These are phyloP conservation scores for Ophion ellenae DNA, from an alignment of 2,888 invertebrate species.

Conservation along the genomic window DNA sequence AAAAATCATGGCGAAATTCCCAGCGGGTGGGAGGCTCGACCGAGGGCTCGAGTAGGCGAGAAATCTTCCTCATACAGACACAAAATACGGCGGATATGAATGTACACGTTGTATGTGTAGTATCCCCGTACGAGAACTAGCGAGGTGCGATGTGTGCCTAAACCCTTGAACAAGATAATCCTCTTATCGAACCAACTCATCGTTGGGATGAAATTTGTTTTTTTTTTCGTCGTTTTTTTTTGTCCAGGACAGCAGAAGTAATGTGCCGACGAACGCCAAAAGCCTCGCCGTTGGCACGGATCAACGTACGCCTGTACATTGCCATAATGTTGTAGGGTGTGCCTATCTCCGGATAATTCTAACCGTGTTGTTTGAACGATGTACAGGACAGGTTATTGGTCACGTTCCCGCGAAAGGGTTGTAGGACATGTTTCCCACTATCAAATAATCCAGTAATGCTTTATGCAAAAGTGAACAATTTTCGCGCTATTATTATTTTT, in stretches of 20 bases:
- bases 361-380: constrained; percentile 10
- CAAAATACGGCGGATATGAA: not conserved
- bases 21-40: too few species aligned
- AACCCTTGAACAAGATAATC: constrained; percentile 31
- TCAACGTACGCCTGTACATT: too few species aligned
- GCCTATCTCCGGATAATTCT: constrained; percentile 13
- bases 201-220: constrained; percentile 15
- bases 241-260: not conserved
- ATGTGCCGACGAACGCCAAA: not conserved
- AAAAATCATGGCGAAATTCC: too few species aligned
- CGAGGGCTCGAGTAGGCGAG: too few species aligned
- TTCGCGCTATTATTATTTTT: too few species aligned
- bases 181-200: constrained; percentile 36
- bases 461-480: too few species aligned
- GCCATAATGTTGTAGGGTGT: not conserved
- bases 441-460: too few species aligned
- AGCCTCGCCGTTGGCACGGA: not conserved
- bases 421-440: too few species aligned
- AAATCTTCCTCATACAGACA: too few species aligned
- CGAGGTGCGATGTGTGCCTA: not conserved
- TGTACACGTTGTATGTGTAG: not conserved
- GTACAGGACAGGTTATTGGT: too few species aligned
- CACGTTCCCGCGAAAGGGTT: too few species aligned
- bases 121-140: not conserved
- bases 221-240: not conserved